A percentile compares a stretch with the other conserved stretches of the same genome.
Evolutionary conservation across 2,888 invertebrate species (phyloP).

Genomic region (Dynastes tityus): DNA sequence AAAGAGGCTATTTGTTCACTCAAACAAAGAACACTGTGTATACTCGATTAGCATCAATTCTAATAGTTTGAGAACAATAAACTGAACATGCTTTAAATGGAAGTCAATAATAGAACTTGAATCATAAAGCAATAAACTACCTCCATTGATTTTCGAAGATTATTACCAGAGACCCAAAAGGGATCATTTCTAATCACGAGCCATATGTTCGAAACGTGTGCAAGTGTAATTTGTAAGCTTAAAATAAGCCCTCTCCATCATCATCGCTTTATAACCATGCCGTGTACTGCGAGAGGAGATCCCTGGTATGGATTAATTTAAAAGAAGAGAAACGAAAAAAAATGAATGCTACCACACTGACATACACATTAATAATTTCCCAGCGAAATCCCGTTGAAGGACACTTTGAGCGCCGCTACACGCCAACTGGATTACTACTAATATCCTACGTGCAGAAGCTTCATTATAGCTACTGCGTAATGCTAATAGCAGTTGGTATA

Average conservation of each 20-base stretch:
- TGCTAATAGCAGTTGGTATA: not conserved
- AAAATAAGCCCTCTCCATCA: conserved; percentile 26
- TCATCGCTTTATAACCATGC: not conserved
- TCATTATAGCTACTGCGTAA: conserved; percentile 24
- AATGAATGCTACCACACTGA: conserved; percentile 12
- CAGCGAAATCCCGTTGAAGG: conserved; percentile 29
- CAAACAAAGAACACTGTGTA: too few species aligned
- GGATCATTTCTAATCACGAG: not conserved
- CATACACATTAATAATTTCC: conserved; percentile 35
- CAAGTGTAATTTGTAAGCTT: conserved; percentile 16
- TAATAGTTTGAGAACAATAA: too few species aligned
- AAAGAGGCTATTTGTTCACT: too few species aligned
- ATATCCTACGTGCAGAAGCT: conserved; percentile 14
- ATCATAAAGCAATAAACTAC: too few species aligned
- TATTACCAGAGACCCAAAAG: not conserved
- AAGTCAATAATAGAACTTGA: too few species aligned
- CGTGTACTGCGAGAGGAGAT: not conserved
- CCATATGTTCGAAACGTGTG: not conserved
- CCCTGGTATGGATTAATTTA: conserved; percentile 9
- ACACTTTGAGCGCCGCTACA: conserved; percentile 22
- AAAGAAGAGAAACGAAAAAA: conserved; percentile 14
- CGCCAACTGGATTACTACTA: conserved; percentile 30
- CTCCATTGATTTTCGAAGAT: too few species aligned
- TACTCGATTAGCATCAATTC: too few species aligned
- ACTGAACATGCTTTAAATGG: too few species aligned